Conservation (phyloP, 2,113 vertebrate genomes). For the Carassius gibelio region DNA sequence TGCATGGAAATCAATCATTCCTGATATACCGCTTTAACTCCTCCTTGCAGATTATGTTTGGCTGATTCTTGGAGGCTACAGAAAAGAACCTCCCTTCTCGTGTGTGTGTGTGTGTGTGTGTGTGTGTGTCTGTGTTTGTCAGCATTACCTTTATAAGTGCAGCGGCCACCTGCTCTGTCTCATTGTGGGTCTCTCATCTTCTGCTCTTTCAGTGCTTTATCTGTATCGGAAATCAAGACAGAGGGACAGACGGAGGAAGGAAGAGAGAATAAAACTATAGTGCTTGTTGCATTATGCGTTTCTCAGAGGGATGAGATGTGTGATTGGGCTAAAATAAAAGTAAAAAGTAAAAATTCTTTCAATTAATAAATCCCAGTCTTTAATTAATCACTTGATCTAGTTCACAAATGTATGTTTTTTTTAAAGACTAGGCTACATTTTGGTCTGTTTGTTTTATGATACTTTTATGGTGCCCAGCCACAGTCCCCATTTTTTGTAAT, state of each 20-base stretch:
- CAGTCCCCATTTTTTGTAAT: not conserved
- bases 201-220: slow-evolving; percentile 13
- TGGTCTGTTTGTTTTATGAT: not conserved
- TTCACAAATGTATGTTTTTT: not conserved
- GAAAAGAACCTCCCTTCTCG: not conserved
- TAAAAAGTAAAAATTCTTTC: no score
- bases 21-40: not conserved
- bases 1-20: not conserved
- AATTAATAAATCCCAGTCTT: not conserved
- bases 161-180: slow-evolving; percentile 27
- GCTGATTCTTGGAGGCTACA: slow-evolving; percentile 49
- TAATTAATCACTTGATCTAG: not conserved
- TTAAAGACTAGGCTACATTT: not conserved
- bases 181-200: slow-evolving; percentile 26
- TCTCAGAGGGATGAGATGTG: not conserved
- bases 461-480: not conserved
- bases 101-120: not conserved
- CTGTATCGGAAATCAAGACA: slow-evolving; percentile 27
- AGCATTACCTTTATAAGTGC: slow-evolving; percentile 32
- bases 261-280: not conserved
- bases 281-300: not conserved
- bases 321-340: not conserved
- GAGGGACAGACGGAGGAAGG: not conserved
- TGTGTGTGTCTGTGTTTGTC: slow-evolving; percentile 35
- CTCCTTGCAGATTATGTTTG: no score